A percentile compares a stretch with the other conserved stretches of the same genome.
phyloP scores from a whole-genome alignment of 2,888 invertebrate genomes.

The Cataglyphis cursor region DNA sequence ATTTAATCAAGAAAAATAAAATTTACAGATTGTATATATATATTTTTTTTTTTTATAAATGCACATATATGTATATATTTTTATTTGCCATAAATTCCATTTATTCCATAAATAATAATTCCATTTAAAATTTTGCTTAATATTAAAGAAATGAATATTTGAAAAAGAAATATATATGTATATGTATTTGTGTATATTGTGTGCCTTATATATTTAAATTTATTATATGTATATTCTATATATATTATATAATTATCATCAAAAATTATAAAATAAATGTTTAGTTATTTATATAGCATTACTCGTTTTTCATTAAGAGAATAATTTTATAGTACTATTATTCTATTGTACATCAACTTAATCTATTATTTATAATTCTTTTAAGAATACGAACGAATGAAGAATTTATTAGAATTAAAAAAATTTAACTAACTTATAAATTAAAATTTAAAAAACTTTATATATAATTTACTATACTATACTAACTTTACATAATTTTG shows the following conservation, averaged over 20 bases:
- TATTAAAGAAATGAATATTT: neutral
- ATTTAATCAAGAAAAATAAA: no score
- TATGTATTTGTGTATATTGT: neutral
- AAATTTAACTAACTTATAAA: no score
- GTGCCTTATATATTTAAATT: neutral
- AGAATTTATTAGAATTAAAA: neutral
- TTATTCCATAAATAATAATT: neutral
- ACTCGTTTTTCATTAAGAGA: neutral
- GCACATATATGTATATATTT: neutral
- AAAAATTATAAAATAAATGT: constrained; percentile 6
- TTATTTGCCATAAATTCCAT: neutral
- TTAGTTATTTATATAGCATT: neutral
- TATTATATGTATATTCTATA: neutral
- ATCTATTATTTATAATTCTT: neutral
- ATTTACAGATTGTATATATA: no score
- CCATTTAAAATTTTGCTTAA: neutral
- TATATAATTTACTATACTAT: no score
- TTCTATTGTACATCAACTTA: neutral
- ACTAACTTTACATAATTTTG: neutral
- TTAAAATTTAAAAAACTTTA: no score
- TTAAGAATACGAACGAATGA: neutral
- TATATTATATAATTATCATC: neutral
- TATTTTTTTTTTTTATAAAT: no score
- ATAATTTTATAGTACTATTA: neutral
- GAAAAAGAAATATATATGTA: neutral